These are phyloP conservation scores for Agriotes lineatus DNA, from an alignment of 2,888 invertebrate genomes.

Conservation along the genomic window DNA sequence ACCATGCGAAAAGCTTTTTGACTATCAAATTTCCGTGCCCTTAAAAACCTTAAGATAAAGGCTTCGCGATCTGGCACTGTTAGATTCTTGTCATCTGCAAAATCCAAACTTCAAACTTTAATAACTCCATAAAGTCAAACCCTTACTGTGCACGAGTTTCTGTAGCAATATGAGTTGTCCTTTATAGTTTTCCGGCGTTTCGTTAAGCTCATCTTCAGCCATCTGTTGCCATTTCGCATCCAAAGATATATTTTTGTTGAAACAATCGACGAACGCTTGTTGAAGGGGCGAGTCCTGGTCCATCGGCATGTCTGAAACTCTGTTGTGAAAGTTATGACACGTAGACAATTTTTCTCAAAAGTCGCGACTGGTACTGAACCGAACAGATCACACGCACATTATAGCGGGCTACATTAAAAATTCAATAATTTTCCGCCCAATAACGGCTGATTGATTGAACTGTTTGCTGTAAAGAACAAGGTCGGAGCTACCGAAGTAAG, in stretches of 20 bases:
- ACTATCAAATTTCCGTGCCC: constrained; percentile 70
- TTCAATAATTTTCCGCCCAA: background rate
- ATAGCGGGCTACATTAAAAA: background rate
- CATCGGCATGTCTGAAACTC: constrained; percentile 37
- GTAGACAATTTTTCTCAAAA: background rate
- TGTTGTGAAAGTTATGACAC: background rate
- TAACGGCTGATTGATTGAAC: background rate
- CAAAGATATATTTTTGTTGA: constrained; percentile 39
- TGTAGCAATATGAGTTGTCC: constrained; percentile 58
- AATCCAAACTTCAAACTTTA: constrained; percentile 38
- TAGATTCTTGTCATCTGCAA: constrained; percentile 62
- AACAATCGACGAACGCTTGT: constrained; percentile 26
- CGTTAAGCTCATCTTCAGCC: constrained; percentile 63
- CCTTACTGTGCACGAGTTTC: constrained; percentile 58
- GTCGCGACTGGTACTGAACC: background rate
- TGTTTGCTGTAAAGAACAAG: background rate
- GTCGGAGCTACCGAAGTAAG: background rate
- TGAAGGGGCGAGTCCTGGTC: constrained; percentile 33
- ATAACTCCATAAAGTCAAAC: background rate
- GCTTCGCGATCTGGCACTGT: constrained; percentile 68
- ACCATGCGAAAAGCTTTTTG: constrained; percentile 66
- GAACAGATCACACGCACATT: background rate
- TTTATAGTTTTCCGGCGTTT: constrained; percentile 60
- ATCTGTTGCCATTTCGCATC: constrained; percentile 56
- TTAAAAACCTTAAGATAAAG: constrained; percentile 70